These are phyloP conservation scores for Bolborhynchus lineola DNA, from an alignment of 2,113 vertebrate genomes.

Conservation along the genomic window DNA sequence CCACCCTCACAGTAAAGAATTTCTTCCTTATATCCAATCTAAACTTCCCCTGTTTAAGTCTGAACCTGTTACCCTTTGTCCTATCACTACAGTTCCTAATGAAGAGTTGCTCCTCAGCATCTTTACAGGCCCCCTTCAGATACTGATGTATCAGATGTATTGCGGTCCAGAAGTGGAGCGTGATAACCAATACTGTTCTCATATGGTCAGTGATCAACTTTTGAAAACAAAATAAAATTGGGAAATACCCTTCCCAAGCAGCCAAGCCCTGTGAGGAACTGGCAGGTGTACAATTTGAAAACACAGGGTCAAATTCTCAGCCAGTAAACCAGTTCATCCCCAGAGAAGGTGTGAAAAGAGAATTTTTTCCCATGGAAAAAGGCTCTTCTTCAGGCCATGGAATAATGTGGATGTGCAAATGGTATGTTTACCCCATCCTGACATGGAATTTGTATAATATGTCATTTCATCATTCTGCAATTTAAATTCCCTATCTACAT, in stretches of 20 bases:
- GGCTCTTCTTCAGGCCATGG: neutral
- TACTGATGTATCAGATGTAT: neutral
- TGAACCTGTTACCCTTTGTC: too few species aligned
- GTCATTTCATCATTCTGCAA: neutral
- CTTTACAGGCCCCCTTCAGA: too few species aligned
- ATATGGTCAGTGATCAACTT: neutral
- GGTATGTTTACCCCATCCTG: neutral
- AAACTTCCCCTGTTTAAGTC: too few species aligned
- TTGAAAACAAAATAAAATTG: neutral
- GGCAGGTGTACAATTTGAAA: neutral
- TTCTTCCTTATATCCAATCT: too few species aligned
- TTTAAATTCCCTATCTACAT: neutral
- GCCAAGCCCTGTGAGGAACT: neutral
- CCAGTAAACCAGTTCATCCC: neutral
- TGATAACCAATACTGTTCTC: neutral
- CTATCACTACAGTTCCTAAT: too few species aligned
- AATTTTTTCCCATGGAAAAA: neutral
- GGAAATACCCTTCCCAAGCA: neutral
- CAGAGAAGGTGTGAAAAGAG: neutral
- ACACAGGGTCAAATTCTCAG: neutral
- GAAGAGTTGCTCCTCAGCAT: too few species aligned
- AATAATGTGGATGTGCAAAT: neutral
- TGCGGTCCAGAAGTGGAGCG: neutral
- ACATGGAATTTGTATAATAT: neutral
- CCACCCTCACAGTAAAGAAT: too few species aligned